Conservation (phyloP, 1,140 invertebrate genomes). For the Drosophila parabipectinata region DNA sequence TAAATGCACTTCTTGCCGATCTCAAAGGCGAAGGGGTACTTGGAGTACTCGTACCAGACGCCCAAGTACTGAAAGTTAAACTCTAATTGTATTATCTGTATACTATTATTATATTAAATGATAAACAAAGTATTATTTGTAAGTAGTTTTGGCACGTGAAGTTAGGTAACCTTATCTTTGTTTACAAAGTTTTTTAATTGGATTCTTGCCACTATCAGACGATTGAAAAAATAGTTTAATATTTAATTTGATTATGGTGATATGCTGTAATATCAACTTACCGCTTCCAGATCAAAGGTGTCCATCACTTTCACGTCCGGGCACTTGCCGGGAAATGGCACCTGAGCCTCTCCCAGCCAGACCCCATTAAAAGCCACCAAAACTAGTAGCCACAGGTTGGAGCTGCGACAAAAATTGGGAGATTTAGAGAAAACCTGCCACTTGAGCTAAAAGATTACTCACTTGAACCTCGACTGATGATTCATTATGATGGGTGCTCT, state of each 20-base stretch:
- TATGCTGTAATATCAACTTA: slow-evolving; percentile 74
- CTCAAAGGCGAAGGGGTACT: slow-evolving; percentile 91
- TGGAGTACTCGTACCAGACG: slow-evolving; percentile 91
- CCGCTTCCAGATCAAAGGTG: slow-evolving; percentile 86
- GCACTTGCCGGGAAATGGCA: slow-evolving; percentile 88
- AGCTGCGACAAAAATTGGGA: slow-evolving; percentile 23
- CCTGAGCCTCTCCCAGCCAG: slow-evolving; percentile 84
- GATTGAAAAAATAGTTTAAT: not conserved
- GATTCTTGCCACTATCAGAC: not conserved
- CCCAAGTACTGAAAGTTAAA: slow-evolving; percentile 86
- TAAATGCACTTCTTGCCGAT: slow-evolving; percentile 90
- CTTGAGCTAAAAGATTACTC: not conserved
- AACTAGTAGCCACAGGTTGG: slow-evolving; percentile 35
- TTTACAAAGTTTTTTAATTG: not conserved
- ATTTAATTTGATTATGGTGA: not conserved
- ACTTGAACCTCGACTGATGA: slow-evolving; percentile 18
- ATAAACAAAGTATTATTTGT: not conserved
- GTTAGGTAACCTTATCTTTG: not conserved
- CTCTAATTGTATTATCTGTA: too few relatives aligned
- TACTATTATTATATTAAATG: too few relatives aligned
- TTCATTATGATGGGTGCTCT: slow-evolving; percentile 6
- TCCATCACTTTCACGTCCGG: slow-evolving; percentile 87
- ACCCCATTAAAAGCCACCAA: slow-evolving; percentile 28
- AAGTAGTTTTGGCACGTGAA: not conserved
- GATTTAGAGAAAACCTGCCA: not conserved